Percentiles rank a stretch among this genome's conserved stretches.
phyloP scores from a whole-genome alignment of 2,888 invertebrate genomes.

The Clusia tigrina region DNA sequence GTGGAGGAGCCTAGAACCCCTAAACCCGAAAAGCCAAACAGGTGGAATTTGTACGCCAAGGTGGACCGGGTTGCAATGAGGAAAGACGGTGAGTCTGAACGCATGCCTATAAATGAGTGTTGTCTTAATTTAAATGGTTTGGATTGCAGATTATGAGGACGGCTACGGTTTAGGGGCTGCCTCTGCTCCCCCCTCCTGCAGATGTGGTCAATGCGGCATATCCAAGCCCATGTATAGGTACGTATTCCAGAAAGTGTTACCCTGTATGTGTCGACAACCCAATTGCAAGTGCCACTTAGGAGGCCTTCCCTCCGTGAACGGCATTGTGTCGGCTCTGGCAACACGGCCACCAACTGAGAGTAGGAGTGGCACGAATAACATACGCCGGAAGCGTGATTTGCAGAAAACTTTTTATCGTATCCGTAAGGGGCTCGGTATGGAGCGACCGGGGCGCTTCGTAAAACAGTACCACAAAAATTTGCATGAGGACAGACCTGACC shows the following conservation, averaged over 20 bases:
- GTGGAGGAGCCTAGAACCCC: constrained; percentile 55
- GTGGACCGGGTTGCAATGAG: constrained; percentile 50
- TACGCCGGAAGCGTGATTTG: constrained; percentile 52
- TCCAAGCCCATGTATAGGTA: constrained; percentile 50
- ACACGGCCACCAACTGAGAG: background rate
- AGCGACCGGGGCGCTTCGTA: constrained; percentile 48
- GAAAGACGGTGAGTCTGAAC: constrained; percentile 47
- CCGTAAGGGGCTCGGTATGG: constrained; percentile 30
- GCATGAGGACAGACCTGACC: constrained; percentile 32
- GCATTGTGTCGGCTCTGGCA: background rate
- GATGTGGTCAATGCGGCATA: constrained; percentile 45
- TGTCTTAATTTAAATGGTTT: background rate
- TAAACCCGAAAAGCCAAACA: constrained; percentile 34
- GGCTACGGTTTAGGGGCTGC: background rate
- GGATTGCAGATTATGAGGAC: constrained; percentile 42
- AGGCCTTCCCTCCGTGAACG: background rate
- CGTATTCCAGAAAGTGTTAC: constrained; percentile 41
- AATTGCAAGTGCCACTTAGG: constrained; percentile 27
- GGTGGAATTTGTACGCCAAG: constrained; percentile 47
- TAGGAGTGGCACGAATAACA: constrained; percentile 35
- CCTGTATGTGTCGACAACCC: constrained; percentile 28
- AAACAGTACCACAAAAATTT: constrained; percentile 52
- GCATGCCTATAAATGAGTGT: background rate
- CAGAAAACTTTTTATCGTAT: constrained; percentile 41
- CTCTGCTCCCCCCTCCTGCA: constrained; percentile 30